Base-by-base conservation (phyloP, 2,888 invertebrate species). In the Branchellion lobata region DNA sequence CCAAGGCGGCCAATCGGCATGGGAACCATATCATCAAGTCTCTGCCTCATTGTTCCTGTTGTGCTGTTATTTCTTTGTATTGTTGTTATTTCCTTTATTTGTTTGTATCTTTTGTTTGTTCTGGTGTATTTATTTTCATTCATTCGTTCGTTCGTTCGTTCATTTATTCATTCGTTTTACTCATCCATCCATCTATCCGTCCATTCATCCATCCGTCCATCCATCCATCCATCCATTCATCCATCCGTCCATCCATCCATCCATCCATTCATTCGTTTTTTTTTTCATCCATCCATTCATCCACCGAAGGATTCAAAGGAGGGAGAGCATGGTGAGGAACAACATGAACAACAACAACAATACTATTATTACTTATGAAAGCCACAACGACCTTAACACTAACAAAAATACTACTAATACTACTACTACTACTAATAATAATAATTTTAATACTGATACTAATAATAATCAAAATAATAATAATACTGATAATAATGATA, bases 381-480 rank as follows among this genome's bases (percentile, higher is more conserved):
- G 51, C 36, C 31, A 40, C 8, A 65, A 65, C 3, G 21, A 65
- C 27, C n/a, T n/a, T 24, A 31, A 3, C 14, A 40, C 0, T 47
- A 40, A 75, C 31, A 40, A 75, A 51, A 29, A 75, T 14, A 53
- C 47, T 74, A 34, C 5, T 3, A 65, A 65, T 5, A 65, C n/a
- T n/a, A n/a, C n/a, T 27, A 36, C 18, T 24, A 31, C 1, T 14
- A 40, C 0, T 47, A 40, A 75, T 57, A 40, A 75, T 75, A 29
- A 75, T 14, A 53, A 75, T 74, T 21, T 11, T 3, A 65, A 65
- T 5, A 65, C 3, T 11, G 29, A 27, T 65, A 5, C 21, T 8
- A 65, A 5, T n/a, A 65, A 3, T 3, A 65, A 21, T 27, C n/a
- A 47, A 3, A 31, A 3, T 14, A 40, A 1, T 47, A 40, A 75